Base-by-base conservation (phyloP, 2,797 vertebrate genomes). In the Mormyrus hasselquistii region DNA sequence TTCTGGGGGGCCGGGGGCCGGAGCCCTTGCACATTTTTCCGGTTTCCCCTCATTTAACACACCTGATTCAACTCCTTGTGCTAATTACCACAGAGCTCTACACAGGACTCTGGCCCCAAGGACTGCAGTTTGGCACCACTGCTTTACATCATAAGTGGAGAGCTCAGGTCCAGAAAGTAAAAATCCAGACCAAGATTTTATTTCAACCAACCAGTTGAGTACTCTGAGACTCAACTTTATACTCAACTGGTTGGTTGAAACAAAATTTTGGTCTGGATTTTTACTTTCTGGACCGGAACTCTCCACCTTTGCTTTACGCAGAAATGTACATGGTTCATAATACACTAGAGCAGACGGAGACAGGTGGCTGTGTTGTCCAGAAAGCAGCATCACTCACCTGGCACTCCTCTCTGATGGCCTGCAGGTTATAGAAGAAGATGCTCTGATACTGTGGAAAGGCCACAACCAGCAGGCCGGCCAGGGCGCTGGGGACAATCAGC, bases 381-480 rank as follows among this genome's bases (percentile, higher is more conserved):
- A 73, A 38, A 73, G 65, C 65, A 73, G 65, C 29, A 38, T 73
- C 12, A 1, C 38, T 95, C 94, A 99, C 98, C 97, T 98, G 97
- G 73, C 96, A 96, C 88, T 97, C 95, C 0, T 96, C 95, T 90
- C 94, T 96, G 92, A 97, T 93, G 86, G 96, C 96, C 88, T 97
- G 96, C 1, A 98, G 93, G 93, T 97, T 97, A 94, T 99, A 99
- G 0, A 90, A 90, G 88, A 99, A 98, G 92, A 97, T 94, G 16
- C 96, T 95, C 90, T 99, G 97, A 94, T 98, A 97, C 90, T 97
- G 97, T 6, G 98, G 97, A 94, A 98, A 96, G 41, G 95, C 92
- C 57, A 99, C 93, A 76, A 94, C 93, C 92, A 99, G 94, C 88
- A 98, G 94, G 91, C 98, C 94, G 0, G 97, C 97, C 92, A 99